Percentiles rank a stretch among this genome's conserved stretches.
phyloP scores from a whole-genome alignment of 30 jellyfish, hydroid and myxozoan species.

The Morbakka virulenta region DNA sequence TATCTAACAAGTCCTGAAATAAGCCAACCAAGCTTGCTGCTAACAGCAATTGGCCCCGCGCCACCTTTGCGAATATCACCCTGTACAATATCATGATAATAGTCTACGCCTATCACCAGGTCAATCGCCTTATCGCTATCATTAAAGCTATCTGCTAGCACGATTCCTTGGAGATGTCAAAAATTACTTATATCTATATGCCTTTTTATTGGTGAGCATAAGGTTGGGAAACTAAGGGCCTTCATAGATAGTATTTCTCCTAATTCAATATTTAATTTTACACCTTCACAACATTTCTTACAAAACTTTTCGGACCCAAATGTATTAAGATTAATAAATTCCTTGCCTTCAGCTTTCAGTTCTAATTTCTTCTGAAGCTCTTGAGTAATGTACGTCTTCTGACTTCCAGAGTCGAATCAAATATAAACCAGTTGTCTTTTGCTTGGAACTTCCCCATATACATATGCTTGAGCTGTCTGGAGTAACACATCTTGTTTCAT shows the following conservation, averaged over 20 bases:
- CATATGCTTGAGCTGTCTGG: not conserved
- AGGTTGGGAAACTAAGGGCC: conserved; percentile 3
- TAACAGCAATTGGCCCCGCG: conserved; percentile 40
- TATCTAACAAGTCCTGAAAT: conserved; percentile 11
- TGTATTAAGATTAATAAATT: conserved; percentile 16
- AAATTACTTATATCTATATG: conserved; percentile 6
- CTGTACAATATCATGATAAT: conserved; percentile 11
- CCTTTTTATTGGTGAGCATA: conserved; percentile 9
- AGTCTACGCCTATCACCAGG: conserved; percentile 33
- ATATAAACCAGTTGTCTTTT: not conserved
- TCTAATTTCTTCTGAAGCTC: conserved; percentile 9
- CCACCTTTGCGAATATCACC: conserved; percentile 35
- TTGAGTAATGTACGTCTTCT: conserved; percentile 26
- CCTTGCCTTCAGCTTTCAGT: conserved; percentile 16
- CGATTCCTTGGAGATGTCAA: conserved; percentile 27
- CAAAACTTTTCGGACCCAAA: conserved; percentile 35
- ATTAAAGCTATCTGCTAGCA: conserved; percentile 21
- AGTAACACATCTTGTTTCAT: not conserved
- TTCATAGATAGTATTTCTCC: not conserved
- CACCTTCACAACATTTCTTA: conserved; percentile 10
- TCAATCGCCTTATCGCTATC: conserved; percentile 1
- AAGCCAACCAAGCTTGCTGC: conserved; percentile 49
- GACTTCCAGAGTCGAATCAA: conserved; percentile 46
- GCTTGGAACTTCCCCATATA: conserved; percentile 11
- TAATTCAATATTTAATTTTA: not conserved